Conservation (phyloP, 35 echinoderm and acorn worm genomes). For the Diadema setosum region DNA sequence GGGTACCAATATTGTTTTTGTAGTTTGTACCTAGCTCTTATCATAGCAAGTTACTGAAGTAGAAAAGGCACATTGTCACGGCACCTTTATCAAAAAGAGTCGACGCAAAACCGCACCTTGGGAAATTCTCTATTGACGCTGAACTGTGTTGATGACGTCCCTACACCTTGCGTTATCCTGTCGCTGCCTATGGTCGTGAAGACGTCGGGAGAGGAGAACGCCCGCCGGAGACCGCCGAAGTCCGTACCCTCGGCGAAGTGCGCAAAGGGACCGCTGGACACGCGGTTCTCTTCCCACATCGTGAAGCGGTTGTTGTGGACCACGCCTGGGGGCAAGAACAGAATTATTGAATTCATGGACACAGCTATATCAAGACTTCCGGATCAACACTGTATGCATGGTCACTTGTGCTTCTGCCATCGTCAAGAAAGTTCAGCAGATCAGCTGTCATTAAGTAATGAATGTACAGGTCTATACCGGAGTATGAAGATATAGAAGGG, state of each 20-base stretch:
- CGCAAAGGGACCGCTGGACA: conserved; percentile 31
- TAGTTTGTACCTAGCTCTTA: neutral
- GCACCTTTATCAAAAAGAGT: neutral
- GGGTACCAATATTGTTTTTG: neutral
- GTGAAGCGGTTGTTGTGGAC: conserved; percentile 47
- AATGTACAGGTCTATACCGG: too few relatives aligned
- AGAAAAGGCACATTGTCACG: neutral
- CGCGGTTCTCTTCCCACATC: conserved; percentile 63
- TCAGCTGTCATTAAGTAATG: too few relatives aligned
- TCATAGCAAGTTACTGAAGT: neutral
- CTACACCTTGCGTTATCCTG: conserved; percentile 22
- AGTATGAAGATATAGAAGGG: too few relatives aligned
- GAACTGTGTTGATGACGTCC: conserved; percentile 29
- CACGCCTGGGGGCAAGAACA: conserved; percentile 59
- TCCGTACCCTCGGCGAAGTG: conserved; percentile 62
- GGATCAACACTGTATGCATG: too few relatives aligned
- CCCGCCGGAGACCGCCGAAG: conserved; percentile 7
- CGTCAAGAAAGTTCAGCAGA: too few relatives aligned
- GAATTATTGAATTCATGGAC: too few relatives aligned
- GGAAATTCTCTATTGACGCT: conserved; percentile 44
- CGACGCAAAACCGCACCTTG: conserved; percentile 59
- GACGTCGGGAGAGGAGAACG: conserved; percentile 37
- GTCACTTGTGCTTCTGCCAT: too few relatives aligned
- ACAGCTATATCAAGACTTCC: too few relatives aligned
- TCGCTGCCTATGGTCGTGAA: conserved; percentile 25